Percentiles rank a stretch among this genome's conserved stretches.
These are phyloP conservation scores for Myotis brandtii DNA, from an alignment of 2,113 vertebrate genomes.

Conservation along the genomic window DNA sequence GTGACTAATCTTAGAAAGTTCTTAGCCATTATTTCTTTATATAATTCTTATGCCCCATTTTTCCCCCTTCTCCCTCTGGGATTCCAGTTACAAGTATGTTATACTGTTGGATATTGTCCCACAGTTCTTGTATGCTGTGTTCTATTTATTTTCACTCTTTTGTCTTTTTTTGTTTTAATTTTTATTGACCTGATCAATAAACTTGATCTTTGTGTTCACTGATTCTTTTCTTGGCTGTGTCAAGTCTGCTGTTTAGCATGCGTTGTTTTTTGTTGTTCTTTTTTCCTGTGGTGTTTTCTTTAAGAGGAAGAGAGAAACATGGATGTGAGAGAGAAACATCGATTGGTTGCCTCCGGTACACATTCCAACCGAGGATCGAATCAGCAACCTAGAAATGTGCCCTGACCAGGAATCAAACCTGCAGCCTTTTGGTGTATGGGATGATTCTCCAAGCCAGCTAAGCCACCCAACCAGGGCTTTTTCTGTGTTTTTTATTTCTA, in stretches of 20 bases:
- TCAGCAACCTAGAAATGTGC: too few species aligned
- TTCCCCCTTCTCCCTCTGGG: not conserved
- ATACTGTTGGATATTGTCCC: not conserved
- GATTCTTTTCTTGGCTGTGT: conserved; percentile 18
- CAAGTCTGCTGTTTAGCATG: not conserved
- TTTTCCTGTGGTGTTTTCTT: not conserved
- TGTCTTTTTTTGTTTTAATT: conserved; percentile 15
- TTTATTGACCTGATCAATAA: conserved; percentile 48
- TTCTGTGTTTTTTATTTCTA: not conserved
- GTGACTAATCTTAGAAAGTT: conserved; percentile 48
- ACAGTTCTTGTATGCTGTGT: conserved; percentile 27
- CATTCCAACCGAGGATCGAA: too few species aligned
- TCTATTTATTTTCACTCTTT: conserved; percentile 6
- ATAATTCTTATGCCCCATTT: not conserved
- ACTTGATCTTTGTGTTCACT: not conserved
- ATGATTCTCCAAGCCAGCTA: too few species aligned
- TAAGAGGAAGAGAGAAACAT: too few species aligned
- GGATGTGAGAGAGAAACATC: too few species aligned
- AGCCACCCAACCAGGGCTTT: too few species aligned
- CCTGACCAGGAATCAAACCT: too few species aligned
- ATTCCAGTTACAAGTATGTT: conserved; percentile 39
- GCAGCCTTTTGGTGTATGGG: too few species aligned
- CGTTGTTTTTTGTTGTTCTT: not conserved
- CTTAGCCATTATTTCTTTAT: conserved; percentile 28
- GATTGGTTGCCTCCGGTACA: too few species aligned